Conservation (phyloP, 2,113 vertebrate species). For the Antechinus flavipes region DNA sequence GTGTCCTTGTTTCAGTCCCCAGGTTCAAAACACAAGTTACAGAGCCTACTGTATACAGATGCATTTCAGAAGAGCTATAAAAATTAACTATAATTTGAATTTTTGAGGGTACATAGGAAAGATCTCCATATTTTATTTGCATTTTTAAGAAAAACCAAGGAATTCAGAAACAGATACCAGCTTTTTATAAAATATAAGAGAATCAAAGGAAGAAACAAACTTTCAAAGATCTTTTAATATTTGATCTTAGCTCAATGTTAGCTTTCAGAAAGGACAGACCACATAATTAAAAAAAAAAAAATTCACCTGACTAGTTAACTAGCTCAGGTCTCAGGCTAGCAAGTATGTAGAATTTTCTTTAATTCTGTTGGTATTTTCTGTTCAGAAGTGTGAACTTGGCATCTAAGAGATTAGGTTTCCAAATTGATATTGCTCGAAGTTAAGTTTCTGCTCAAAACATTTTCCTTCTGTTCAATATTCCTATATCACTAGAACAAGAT, state of each 20-base stretch:
- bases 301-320: constrained; percentile 1
- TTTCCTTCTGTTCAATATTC: neutral
- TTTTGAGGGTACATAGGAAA: neutral
- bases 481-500: constrained; percentile 9
- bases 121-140: neutral
- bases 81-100: neutral
- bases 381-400: neutral
- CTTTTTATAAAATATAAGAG: neutral
- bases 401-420: neutral
- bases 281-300: constrained; percentile 1
- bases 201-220: neutral
- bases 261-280: constrained; percentile 11
- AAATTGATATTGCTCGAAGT: neutral
- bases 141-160: neutral
- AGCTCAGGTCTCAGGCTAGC: neutral
- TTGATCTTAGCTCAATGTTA: neutral
- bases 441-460: neutral
- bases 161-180: neutral
- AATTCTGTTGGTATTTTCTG: constrained; percentile 12
- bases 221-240: neutral
- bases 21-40: neutral
- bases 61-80: neutral
- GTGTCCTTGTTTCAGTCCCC: neutral
- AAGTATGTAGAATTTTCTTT: neutral
- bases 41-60: neutral